Percentiles rank a stretch among this genome's conserved stretches.
These are phyloP conservation scores for Acrobasis repandana DNA, from an alignment of 2,888 invertebrate species.

Conservation along the genomic window DNA sequence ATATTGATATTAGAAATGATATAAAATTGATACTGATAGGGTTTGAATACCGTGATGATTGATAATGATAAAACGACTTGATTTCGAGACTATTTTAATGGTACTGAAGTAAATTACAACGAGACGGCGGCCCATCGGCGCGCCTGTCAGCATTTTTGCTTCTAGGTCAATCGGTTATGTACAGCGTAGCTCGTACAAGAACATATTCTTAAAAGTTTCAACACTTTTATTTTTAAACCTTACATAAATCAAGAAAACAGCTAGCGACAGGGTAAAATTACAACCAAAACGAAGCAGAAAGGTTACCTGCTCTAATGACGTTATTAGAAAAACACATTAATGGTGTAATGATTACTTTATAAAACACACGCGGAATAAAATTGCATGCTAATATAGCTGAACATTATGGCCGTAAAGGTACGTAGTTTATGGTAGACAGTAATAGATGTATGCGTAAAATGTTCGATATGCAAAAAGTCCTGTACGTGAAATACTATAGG, in stretches of 20 bases:
- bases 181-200: no score
- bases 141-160: no score
- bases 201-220: no score
- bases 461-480: not conserved
- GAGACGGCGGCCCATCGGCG: no score
- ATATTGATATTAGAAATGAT: no score
- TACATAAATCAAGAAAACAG: not conserved
- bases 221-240: not conserved
- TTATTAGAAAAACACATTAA: slow-evolving; percentile 1
- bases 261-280: not conserved
- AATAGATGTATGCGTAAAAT: not conserved
- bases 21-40: no score
- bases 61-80: no score
- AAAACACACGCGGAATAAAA: slow-evolving; percentile 30
- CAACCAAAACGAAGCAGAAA: not conserved
- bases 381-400: slow-evolving; percentile 36
- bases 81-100: no score
- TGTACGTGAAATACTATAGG: not conserved
- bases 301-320: not conserved
- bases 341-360: not conserved
- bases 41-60: no score
- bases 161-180: no score
- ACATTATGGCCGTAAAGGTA: not conserved
- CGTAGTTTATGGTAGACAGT: not conserved
- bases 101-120: no score